Base-by-base conservation (phyloP, 2,888 invertebrate genomes). In the Congeria kusceri region DNA sequence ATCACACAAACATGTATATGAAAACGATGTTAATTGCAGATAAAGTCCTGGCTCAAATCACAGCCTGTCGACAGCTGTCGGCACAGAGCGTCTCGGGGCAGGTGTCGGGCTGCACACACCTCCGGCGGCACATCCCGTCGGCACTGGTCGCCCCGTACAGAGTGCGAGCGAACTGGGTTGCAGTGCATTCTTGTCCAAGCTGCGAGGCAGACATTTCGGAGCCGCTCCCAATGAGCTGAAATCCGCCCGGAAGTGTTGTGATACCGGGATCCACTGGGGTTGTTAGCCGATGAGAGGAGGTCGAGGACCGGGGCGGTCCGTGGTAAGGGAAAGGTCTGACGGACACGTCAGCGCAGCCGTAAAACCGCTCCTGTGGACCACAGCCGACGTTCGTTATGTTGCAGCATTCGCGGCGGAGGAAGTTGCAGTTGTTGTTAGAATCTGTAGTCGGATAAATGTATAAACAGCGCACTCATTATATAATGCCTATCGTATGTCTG, bases 281-380 rank as follows among this genome's bases (percentile, higher is more conserved):
- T 9, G 53, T 53, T 7, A 15, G 13, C 1, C 9, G 5, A 1
- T 9, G 53, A 9, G 11, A 20, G 9, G 25, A 1, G 9, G 53
- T 53, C 9, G 3, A 39, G 20, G 53, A 7, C 7, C 9, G 53
- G 25, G 1, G 53, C 23, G 53, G n/a, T 18, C 47, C 25, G 15
- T 4, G 25, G 5, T 44, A n/a, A 2, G 49, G 25, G 18, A 44
- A n/a, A 9, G 71, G 71, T 11, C 13, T 7, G 25, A 78, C 61
- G 4, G 64, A 47, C 11, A 78, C 73, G 32, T 78, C 78, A 1
- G 78, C 69, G 57, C 78, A 78, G n/a, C 67, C 72, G 53, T 72
- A 59, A 27, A 78, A 78, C 1, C 65, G 64, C 23, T 78, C 78
- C 32, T 78, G 78, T 3, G 44, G 49, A 9, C 78, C 78, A 28